These are phyloP conservation scores for Pangasius macronema DNA, from an alignment of 2,797 vertebrate genomes.

Conservation along the genomic window DNA sequence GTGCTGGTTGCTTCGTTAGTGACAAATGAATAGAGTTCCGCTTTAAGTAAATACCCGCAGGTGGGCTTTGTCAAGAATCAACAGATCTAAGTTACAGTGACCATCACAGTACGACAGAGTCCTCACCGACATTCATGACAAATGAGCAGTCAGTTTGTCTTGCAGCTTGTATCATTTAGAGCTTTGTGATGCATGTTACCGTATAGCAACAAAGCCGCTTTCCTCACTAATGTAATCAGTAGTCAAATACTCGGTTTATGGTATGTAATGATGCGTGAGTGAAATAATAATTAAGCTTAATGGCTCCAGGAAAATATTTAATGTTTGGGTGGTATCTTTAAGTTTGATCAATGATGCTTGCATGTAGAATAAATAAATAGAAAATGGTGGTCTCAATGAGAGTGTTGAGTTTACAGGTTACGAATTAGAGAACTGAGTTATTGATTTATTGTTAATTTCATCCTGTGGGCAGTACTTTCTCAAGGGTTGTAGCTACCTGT, in stretches of 20 bases:
- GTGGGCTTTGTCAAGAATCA: slow-evolving; percentile 42
- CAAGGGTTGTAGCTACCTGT: not conserved
- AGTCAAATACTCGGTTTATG: slow-evolving; percentile 75
- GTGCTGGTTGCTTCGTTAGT: slow-evolving; percentile 25
- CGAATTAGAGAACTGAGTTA: slow-evolving; percentile 15
- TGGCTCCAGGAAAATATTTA: slow-evolving; percentile 53
- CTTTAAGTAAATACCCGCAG: slow-evolving; percentile 50
- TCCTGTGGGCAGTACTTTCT: not conserved
- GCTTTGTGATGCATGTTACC: slow-evolving; percentile 34
- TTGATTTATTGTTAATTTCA: slow-evolving; percentile 22
- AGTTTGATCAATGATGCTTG: slow-evolving; percentile 62
- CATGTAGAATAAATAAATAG: slow-evolving; percentile 70
- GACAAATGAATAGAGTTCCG: slow-evolving; percentile 35
- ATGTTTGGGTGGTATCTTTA: slow-evolving; percentile 71
- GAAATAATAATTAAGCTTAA: slow-evolving; percentile 72
- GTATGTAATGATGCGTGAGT: slow-evolving; percentile 69
- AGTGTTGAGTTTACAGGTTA: slow-evolving; percentile 21
- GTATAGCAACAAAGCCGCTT: slow-evolving; percentile 27
- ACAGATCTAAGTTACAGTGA: slow-evolving; percentile 37
- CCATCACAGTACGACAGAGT: not conserved
- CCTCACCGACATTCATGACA: slow-evolving; percentile 42
- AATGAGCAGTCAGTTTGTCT: slow-evolving; percentile 55
- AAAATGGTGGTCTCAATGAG: slow-evolving; percentile 1
- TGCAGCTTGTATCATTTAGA: slow-evolving; percentile 32
- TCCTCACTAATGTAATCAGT: slow-evolving; percentile 65